Evolutionary conservation across 2,888 invertebrate species (phyloP), one percentile per base, ranked within the genome.

Genomic region (Ophion ventricosus): DNA sequence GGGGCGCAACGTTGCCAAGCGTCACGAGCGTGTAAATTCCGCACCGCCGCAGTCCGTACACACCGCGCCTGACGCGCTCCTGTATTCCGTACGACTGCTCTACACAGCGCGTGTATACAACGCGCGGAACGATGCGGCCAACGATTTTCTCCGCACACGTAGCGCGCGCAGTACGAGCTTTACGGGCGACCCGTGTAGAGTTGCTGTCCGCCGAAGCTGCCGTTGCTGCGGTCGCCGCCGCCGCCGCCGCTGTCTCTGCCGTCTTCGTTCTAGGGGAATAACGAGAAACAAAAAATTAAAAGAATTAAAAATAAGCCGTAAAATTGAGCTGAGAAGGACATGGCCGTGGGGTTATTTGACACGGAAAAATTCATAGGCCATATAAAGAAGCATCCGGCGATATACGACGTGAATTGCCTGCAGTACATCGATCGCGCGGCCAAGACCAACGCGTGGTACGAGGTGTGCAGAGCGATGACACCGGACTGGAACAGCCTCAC

Each of bases 341-440:
- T 63, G 59, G 67, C 70, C 17, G 56, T 66, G 72, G 56, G 85
- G 66, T 90, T 91, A 90, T 91, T 93, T 83, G 92, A 93, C 80
- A 92, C 92, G 63, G 91, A 90, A 56, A 89, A 88, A 78, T 92
- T 93, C 83, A 93, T 93, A 85, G 84, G 82, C 43, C 92, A 93
- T 79, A 89, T 93, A 25, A 89, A 91, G 85, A 91, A 89, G 70
- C 88, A 91, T 43, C 92, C 93, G 63, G 92, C 91, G 40, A 92
- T 93, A 79, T 93, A 93, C 88, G 92, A 93, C 79, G 83, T 88
- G 67, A 89, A 90, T 73, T 90, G 90, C 79, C 88, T 89, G 72
- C 90, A 90, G 87, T 93, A 92, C 89, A 90, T 89, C 86, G 91
- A 92, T 87, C 90, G 91, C 80, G 87, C 87, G 64, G 90, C 90